A percentile compares a stretch with the other conserved stretches of the same genome.
Conservation (phyloP, 2,113 vertebrate species). For the Emydocephalus ijimae region DNA sequence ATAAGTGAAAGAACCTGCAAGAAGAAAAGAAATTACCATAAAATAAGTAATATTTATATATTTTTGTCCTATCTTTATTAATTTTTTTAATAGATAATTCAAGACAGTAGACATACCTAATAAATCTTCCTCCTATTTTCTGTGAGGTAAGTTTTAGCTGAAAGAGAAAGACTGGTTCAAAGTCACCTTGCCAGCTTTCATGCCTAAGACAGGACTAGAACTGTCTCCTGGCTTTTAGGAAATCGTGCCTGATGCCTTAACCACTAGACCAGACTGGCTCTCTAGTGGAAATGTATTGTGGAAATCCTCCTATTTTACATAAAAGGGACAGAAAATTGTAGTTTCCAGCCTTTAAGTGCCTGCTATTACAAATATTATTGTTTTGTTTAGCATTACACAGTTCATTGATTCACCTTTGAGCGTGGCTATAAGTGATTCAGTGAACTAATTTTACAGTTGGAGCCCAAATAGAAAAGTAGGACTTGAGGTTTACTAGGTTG, state of each 20-base stretch:
- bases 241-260: not conserved
- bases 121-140: not conserved
- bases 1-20: not conserved
- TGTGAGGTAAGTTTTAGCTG: not conserved
- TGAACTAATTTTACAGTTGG: conserved; percentile 44
- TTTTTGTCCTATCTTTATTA: not conserved
- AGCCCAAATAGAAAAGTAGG: conserved; percentile 6
- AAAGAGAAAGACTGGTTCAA: not conserved
- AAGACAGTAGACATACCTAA: not conserved
- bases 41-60: not conserved
- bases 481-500: not conserved
- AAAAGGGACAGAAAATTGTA: not conserved
- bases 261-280: not conserved
- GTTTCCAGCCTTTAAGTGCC: conserved; percentile 27
- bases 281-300: not conserved
- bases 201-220: not conserved
- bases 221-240: not conserved
- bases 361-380: conserved; percentile 30
- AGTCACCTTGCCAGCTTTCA: not conserved
- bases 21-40: not conserved
- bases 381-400: conserved; percentile 35
- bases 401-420: conserved; percentile 17
- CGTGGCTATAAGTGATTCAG: conserved; percentile 34
- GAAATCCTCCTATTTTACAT: not conserved
- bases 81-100: not conserved